phyloP scores from a whole-genome alignment of 2,113 vertebrate species.

The Alethe diademata region DNA sequence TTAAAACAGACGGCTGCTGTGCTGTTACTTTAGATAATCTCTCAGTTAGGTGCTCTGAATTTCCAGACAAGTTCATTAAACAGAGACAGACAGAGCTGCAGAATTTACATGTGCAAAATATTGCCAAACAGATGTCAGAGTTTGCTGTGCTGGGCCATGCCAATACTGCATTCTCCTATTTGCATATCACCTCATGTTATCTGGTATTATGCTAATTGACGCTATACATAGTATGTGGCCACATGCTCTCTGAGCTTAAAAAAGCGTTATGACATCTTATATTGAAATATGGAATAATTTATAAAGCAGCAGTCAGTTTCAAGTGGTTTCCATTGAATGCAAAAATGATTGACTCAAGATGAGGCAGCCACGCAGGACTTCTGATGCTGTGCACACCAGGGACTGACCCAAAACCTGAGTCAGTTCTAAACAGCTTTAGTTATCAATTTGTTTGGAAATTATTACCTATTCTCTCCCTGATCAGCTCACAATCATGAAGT shows the following conservation, averaged over 20 bases:
- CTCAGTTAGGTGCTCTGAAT: constrained; percentile 52
- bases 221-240: neutral
- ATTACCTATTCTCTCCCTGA: neutral
- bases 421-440: neutral
- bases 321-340: neutral
- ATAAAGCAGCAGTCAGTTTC: neutral
- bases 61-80: constrained; percentile 58
- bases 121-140: constrained; percentile 51
- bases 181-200: neutral
- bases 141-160: neutral
- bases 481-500: neutral
- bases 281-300: neutral
- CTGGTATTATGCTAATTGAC: constrained; percentile 7
- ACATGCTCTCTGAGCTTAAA: neutral
- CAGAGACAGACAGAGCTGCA: constrained; percentile 18
- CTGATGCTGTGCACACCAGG: rapidly evolving
- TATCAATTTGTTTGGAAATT: neutral
- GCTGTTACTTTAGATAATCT: constrained; percentile 57
- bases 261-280: constrained; percentile 4
- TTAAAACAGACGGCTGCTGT: constrained; percentile 66
- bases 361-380: neutral
- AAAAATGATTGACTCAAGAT: neutral
- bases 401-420: neutral
- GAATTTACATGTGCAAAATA: constrained; percentile 19
- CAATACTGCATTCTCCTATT: constrained; percentile 3